Evolutionary conservation across 2,797 vertebrate species (phyloP).

Genomic region (Danio tinwini): DNA sequence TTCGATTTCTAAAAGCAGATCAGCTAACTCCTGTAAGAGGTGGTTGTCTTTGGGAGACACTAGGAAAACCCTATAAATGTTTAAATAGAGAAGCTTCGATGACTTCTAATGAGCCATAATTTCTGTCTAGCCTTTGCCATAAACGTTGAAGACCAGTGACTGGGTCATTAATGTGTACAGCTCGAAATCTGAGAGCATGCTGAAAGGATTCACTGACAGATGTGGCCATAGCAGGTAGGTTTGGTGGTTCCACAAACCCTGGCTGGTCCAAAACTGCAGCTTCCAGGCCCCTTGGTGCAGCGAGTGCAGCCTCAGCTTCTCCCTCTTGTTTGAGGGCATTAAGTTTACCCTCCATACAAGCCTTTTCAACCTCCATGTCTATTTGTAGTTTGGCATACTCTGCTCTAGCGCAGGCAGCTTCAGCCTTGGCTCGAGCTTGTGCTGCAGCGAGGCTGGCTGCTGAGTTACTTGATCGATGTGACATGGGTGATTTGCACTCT

Average conservation of each 20-base stretch:
- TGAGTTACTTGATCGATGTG: neutral
- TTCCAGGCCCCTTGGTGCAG: conserved; percentile 2
- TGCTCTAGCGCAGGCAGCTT: conserved; percentile 10
- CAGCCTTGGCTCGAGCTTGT: neutral
- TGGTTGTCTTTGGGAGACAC: too few relatives aligned
- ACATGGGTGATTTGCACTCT: neutral
- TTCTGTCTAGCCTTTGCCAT: too few relatives aligned
- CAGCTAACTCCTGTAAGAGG: too few relatives aligned
- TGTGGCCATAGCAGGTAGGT: neutral
- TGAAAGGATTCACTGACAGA: neutral
- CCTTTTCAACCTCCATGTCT: conserved; percentile 32
- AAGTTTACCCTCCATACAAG: conserved; percentile 29
- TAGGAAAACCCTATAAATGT: too few relatives aligned
- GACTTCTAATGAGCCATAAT: too few relatives aligned
- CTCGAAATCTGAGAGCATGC: too few relatives aligned
- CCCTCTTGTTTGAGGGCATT: conserved; percentile 33
- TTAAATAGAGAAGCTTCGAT: too few relatives aligned
- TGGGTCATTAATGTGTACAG: too few relatives aligned
- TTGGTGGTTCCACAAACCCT: neutral
- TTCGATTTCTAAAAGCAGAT: too few relatives aligned
- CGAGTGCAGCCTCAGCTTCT: conserved; percentile 28
- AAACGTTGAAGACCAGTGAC: too few relatives aligned
- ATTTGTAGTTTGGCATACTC: conserved; percentile 23
- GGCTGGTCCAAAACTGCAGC: neutral
- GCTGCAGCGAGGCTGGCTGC: conserved; percentile 1